These are phyloP conservation scores for Erebia epiphron DNA, from an alignment of 2,888 invertebrate species.

Conservation along the genomic window DNA sequence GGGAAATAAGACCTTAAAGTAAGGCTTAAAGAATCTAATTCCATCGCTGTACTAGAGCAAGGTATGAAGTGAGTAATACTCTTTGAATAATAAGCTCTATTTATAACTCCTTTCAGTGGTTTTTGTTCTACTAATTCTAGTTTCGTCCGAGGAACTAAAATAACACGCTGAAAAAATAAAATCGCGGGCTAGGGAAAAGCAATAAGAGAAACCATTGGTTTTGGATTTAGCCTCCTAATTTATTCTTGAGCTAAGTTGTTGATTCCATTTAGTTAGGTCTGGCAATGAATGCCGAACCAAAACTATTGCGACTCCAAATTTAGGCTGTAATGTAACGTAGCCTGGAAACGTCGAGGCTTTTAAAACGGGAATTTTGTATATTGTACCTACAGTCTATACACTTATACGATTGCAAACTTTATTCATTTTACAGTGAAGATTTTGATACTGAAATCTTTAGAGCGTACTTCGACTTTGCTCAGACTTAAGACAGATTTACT, in stretches of 20 bases:
- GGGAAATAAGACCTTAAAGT: constrained; percentile 52
- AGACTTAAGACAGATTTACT: no score
- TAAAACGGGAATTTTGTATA: constrained; percentile 17
- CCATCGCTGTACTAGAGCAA: constrained; percentile 30
- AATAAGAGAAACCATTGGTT: constrained; percentile 32
- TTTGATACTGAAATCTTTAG: no score
- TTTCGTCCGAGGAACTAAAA: constrained; percentile 17
- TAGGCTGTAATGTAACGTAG: constrained; percentile 3
- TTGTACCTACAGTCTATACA: not conserved
- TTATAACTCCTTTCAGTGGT: constrained; percentile 13
- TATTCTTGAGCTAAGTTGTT: constrained; percentile 19
- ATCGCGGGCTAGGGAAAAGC: not conserved
- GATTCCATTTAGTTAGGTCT: constrained; percentile 20
- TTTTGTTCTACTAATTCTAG: constrained; percentile 21
- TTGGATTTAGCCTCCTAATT: constrained; percentile 12
- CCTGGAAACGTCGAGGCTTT: constrained; percentile 9
- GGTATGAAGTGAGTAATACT: constrained; percentile 52
- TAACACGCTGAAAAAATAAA: constrained; percentile 19
- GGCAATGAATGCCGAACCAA: constrained; percentile 20
- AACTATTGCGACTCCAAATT: constrained; percentile 15
- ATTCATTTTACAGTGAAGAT: constrained; percentile 3
- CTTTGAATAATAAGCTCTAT: constrained; percentile 43
- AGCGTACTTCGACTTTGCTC: no score
- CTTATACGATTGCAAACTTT: not conserved
- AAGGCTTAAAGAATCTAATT: constrained; percentile 42